phyloP scores from a whole-genome alignment of 1,140 invertebrate genomes.

The Bombus picipes region DNA sequence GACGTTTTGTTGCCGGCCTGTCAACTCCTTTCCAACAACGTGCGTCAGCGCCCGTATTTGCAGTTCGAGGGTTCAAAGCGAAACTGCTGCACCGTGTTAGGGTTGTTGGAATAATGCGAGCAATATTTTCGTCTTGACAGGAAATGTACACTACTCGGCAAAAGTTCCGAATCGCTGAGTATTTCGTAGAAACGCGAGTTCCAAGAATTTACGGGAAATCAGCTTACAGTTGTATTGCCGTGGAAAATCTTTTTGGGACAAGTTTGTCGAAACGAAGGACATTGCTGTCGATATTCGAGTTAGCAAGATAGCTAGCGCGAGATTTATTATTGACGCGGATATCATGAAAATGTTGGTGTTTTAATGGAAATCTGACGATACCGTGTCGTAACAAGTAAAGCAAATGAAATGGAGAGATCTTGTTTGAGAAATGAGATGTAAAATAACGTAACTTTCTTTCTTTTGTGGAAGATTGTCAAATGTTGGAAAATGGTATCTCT shows the following conservation, averaged over 20 bases:
- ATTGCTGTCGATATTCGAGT: neutral
- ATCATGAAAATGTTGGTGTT: neutral
- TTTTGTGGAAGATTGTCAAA: neutral
- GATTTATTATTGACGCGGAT: no score
- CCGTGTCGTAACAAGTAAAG: no score
- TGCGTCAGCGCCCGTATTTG: neutral
- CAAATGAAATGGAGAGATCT: no score
- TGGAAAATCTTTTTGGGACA: neutral
- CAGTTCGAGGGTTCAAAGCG: conserved; percentile 6
- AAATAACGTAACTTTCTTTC: neutral
- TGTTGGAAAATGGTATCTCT: neutral
- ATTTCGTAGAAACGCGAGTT: neutral
- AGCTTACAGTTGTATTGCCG: neutral
- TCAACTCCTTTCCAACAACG: neutral
- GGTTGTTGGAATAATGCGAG: neutral
- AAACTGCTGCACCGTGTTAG: neutral
- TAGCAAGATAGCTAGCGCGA: no score
- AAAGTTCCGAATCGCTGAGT: neutral
- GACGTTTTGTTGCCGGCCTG: conserved; percentile 8
- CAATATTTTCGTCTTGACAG: neutral
- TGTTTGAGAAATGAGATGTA: neutral
- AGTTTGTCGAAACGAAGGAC: neutral
- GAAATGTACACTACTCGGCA: neutral
- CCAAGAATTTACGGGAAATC: neutral
- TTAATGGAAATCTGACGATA: no score